phyloP scores from a whole-genome alignment of 2,113 vertebrate genomes.

The Melanotaenia duboulayi region DNA sequence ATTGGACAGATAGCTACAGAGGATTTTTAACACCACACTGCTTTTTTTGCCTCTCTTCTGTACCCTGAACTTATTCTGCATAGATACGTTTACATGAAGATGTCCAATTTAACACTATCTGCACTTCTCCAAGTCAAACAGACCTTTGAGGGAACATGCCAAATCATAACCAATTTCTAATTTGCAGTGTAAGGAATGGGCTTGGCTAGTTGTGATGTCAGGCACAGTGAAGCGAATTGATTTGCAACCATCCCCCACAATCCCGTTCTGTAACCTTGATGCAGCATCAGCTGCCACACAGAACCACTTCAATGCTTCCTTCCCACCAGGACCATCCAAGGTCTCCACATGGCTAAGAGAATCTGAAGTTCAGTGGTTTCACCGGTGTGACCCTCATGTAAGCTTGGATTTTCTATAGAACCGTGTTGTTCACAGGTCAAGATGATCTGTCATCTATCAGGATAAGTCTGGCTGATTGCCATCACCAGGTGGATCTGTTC shows the following conservation, averaged over 20 bases:
- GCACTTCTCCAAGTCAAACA: constrained; percentile 61
- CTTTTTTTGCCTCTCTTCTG: constrained; percentile 21
- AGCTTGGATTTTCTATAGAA: constrained; percentile 37
- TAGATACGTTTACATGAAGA: constrained; percentile 38
- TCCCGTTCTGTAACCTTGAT: constrained; percentile 53
- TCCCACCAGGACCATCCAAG: constrained; percentile 1
- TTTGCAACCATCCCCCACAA: constrained; percentile 53
- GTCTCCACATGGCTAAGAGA: constrained; percentile 20
- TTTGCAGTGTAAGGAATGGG: constrained; percentile 42
- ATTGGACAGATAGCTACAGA: neutral
- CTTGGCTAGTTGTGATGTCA: constrained; percentile 7
- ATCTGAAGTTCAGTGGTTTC: constrained; percentile 33
- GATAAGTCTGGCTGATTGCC: constrained; percentile 16
- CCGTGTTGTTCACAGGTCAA: neutral
- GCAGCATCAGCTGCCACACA: constrained; percentile 36
- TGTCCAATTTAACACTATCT: constrained; percentile 62
- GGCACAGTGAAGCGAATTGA: constrained; percentile 56
- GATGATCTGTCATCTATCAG: constrained; percentile 16
- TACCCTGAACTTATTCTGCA: constrained; percentile 21
- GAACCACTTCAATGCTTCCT: constrained; percentile 38
- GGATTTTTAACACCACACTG: too few relatives aligned
- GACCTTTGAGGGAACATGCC: constrained; percentile 48
- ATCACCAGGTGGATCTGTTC: constrained; percentile 14
- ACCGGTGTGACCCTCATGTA: constrained; percentile 20
- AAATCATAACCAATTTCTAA: constrained; percentile 50